Conservation (phyloP, 2,797 vertebrate genomes). For the Tympanoctomys barrerae region DNA sequence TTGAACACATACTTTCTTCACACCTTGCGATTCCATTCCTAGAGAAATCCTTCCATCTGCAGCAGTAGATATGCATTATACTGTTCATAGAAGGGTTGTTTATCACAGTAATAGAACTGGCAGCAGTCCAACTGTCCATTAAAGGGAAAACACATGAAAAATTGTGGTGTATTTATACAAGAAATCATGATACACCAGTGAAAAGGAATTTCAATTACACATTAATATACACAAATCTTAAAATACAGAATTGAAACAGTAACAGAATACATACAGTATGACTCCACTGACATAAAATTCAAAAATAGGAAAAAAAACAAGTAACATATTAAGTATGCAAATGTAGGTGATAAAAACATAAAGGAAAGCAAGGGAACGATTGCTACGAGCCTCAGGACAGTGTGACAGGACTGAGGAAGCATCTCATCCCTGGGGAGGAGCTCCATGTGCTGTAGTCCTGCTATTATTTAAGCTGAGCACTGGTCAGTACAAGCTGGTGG, state of each 20-base stretch:
- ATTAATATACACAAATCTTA: not conserved
- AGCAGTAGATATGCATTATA: not conserved
- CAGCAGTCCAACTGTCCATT: not conserved
- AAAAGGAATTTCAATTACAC: not conserved
- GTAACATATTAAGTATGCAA: not conserved
- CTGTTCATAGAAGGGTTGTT: not conserved
- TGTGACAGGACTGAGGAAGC: too few relatives aligned
- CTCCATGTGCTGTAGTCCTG: rapidly evolving
- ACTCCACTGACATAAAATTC: not conserved
- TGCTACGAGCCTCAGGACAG: not conserved
- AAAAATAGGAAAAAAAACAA: not conserved
- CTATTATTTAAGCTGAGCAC: not conserved
- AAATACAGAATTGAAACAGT: constrained; percentile 24
- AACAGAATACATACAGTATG: not conserved
- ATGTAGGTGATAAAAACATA: not conserved
- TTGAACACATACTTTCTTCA: not conserved
- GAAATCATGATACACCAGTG: not conserved
- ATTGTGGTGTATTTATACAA: not conserved
- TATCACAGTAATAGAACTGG: not conserved
- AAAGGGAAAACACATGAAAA: not conserved
- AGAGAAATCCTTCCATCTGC: not conserved
- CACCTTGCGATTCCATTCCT: not conserved
- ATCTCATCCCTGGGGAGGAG: not conserved
- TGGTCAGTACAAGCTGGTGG: not conserved
- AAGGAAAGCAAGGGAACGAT: not conserved